Base-by-base conservation (phyloP, 2,888 invertebrate species). In the Corbicula japonica region DNA sequence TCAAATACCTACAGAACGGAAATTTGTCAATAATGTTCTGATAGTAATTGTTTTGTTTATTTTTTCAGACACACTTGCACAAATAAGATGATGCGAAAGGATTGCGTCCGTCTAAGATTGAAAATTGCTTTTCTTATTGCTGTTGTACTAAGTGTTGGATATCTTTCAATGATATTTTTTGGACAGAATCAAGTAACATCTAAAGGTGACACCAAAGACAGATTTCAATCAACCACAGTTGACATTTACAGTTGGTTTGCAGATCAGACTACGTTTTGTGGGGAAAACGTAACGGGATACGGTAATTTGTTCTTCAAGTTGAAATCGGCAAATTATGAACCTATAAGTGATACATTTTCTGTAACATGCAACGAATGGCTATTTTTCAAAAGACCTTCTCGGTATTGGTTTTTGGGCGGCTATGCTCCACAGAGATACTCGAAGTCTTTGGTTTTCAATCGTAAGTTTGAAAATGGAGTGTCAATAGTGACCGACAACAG, bases 231-330 rank as follows among this genome's bases (percentile, higher is more conserved):
- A 1, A 66, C 28, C 26, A 15, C 2, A 12, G 28, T 66, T 0
- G 70, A 79, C 30, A 35, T 79, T 1, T 65, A 21, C 28, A 26
- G 54, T 18, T 79, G 79, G 80, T 41, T 30, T 23, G 8, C 50
- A n/a, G 44, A 62, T 10, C 41, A 2, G 2, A 41, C 23, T 0
- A 15, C 30, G 0, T 75, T 62, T 26, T 81, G 81, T 60, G 68
- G 62, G 1, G 80, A 66, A 10, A 80, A 80, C 65, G 76, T 66
- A 34, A 74, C 56, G 32, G 65, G 73, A 23, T 80, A 76, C 41
- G 76, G 52, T 2, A 69, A 80, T 38, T 73, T 46, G 34, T 80
- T 70, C 60, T 65, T 80, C 30, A 60, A 72, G 34, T 34, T 80
- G n/a, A 52, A 61, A 35, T 30, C 44, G n/a, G 54, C 80, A 12